Percentiles rank a stretch among this genome's conserved stretches.
Evolutionary conservation across 2,888 invertebrate genomes (phyloP).

Genomic region (Xestia sexstrigata): DNA sequence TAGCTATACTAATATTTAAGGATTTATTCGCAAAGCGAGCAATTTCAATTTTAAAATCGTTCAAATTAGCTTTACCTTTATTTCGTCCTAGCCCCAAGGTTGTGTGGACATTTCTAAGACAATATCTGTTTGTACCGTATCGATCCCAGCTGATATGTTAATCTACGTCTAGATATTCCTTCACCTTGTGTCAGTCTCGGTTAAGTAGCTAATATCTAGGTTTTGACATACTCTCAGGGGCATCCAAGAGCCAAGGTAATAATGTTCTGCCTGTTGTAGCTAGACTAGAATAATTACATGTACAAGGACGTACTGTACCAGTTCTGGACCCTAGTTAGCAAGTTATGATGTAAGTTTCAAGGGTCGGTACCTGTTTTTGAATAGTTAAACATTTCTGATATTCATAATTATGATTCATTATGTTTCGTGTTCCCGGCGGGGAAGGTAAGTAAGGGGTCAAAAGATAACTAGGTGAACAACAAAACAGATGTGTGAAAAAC

Average conservation of each 20-base stretch:
- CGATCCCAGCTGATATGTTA: conserved; percentile 28
- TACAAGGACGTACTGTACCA: conserved; percentile 2
- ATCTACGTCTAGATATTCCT: conserved; percentile 18
- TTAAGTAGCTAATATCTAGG: conserved; percentile 48
- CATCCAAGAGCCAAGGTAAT: conserved; percentile 31
- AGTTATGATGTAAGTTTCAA: conserved; percentile 36
- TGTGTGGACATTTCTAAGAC: not conserved
- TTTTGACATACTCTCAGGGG: conserved; percentile 45
- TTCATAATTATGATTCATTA: conserved; percentile 43
- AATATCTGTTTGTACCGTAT: conserved; percentile 2
- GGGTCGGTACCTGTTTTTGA: conserved; percentile 19
- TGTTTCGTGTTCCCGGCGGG: not conserved
- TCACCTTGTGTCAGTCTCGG: conserved; percentile 13
- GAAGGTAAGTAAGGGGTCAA: not conserved
- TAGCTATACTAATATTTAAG: too few relatives aligned
- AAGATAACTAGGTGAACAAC: not conserved
- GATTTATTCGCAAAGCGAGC: not conserved
- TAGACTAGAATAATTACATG: conserved; percentile 47
- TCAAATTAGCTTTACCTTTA: not conserved
- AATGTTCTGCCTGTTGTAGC: conserved; percentile 37
- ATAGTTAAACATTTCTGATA: conserved; percentile 39
- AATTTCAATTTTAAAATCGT: not conserved
- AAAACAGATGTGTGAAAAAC: not conserved
- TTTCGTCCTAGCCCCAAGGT: not conserved
- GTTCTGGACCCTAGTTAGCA: conserved; percentile 33